A percentile compares a stretch with the other conserved stretches of the same genome.
These are phyloP conservation scores for Solea senegalensis DNA, from an alignment of 2,113 vertebrate genomes.

Conservation along the genomic window DNA sequence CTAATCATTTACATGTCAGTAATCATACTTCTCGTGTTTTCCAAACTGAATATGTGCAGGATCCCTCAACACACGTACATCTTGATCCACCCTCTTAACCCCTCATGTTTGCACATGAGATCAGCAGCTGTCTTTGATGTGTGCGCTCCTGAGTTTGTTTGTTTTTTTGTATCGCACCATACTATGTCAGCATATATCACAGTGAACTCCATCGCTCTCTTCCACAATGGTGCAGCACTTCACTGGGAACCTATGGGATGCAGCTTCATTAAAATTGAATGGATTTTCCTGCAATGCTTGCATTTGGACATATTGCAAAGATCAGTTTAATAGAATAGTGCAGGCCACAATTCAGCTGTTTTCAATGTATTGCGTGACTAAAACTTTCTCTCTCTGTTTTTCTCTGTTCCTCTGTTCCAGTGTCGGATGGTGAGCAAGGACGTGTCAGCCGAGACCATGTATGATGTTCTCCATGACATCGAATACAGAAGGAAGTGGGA, in stretches of 20 bases:
- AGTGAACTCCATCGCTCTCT: neutral
- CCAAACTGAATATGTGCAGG: neutral
- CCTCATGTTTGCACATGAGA: neutral
- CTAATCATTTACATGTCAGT: slow-evolving; percentile 16
- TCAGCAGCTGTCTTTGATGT: neutral
- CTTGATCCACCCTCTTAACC: neutral
- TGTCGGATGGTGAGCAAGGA: slow-evolving; percentile 92
- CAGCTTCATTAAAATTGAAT: slow-evolving; percentile 24
- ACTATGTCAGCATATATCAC: neutral
- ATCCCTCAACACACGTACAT: neutral
- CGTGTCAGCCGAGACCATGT: slow-evolving; percentile 88
- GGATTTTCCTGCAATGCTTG: slow-evolving; percentile 19
- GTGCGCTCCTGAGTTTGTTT: neutral
- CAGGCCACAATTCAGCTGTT: neutral
- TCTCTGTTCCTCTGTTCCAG: slow-evolving; percentile 69
- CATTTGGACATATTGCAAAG: neutral
- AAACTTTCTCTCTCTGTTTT: neutral
- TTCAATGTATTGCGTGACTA: neutral
- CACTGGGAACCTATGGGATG: slow-evolving; percentile 9
- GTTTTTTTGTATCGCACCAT: neutral
- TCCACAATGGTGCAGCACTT: neutral
- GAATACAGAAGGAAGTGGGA: slow-evolving; percentile 96
- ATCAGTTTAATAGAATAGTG: neutral
- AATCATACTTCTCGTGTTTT: neutral
- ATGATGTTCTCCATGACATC: slow-evolving; percentile 94